Evolutionary conservation across 1,140 invertebrate genomes (phyloP).

Genomic region (Asbolus verrucosus): DNA sequence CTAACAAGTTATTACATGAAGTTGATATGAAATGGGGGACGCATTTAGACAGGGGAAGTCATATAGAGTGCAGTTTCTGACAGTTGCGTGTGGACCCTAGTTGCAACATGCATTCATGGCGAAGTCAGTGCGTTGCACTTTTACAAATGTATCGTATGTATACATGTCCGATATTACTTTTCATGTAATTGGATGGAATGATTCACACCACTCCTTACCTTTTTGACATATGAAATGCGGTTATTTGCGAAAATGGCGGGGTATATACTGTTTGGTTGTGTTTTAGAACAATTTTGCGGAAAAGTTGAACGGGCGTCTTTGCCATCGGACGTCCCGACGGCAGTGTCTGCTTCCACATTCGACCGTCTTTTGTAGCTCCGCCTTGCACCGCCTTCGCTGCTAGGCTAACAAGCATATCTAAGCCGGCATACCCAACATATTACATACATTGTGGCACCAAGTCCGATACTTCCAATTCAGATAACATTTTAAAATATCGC

Average conservation of each 20-base stretch:
- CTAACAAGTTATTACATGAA: slow-evolving; percentile 44
- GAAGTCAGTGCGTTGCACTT: slow-evolving; percentile 30
- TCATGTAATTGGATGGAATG: slow-evolving; percentile 27
- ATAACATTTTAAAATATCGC: slow-evolving; percentile 58
- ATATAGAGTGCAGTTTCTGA: slow-evolving; percentile 35
- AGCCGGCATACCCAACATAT: slow-evolving; percentile 44
- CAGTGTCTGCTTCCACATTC: slow-evolving; percentile 46
- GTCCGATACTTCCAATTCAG: slow-evolving; percentile 51
- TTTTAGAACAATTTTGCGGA: slow-evolving; percentile 25
- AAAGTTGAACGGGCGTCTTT: slow-evolving; percentile 45
- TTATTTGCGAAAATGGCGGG: not conserved
- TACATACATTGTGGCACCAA: slow-evolving; percentile 52
- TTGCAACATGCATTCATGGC: slow-evolving; percentile 25
- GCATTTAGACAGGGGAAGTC: slow-evolving; percentile 24
- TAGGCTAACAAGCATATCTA: slow-evolving; percentile 53
- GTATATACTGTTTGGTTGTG: too few relatives aligned
- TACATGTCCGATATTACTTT: slow-evolving; percentile 30
- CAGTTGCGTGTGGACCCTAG: slow-evolving; percentile 24
- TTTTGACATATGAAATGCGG: slow-evolving; percentile 12
- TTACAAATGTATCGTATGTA: slow-evolving; percentile 22
- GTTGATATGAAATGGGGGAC: slow-evolving; percentile 37
- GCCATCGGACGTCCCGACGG: slow-evolving; percentile 38
- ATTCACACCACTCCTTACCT: too few relatives aligned
- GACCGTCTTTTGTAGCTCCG: slow-evolving; percentile 51
- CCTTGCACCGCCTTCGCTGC: slow-evolving; percentile 53